Evolutionary conservation across 2,888 invertebrate species (phyloP), one percentile per base, ranked within the genome.

Genomic region (Ochropacha duplaris): DNA sequence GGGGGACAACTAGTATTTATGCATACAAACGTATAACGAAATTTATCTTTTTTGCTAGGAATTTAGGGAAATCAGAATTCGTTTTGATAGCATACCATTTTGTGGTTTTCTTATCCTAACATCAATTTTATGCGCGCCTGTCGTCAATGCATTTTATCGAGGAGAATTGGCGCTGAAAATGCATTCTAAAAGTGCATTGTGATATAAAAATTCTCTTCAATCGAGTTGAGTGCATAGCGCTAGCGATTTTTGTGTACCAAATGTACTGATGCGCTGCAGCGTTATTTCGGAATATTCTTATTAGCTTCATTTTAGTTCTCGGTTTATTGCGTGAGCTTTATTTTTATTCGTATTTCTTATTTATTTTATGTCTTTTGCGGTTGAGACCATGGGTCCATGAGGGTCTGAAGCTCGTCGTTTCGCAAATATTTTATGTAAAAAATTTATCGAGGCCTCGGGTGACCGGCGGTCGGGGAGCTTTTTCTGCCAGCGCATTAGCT

Each of bases 111-210:
- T 39, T 39, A 16, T 16, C 39, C 4, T 39, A 39, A 16, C n/a
- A 39, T 16, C n/a, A 44, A 19, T 19, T 44, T 44, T 44, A 44
- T 44, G 44, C 16, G 19, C 44, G 44, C 44, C 44, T 44, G 44
- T 9, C 16, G 39, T 19, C 16, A 44, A 44, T 44, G 44, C 19
- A 44, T 44, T 44, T 19, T 44, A 19, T 19, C 16, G 31, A 31
- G 31, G 12, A 12, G 31, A 12, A 12, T 12, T 31, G 31, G 44
- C 19, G 44, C 44, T 44, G 16, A 44, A 44, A 44, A 44, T 44
- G 44, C 44, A 65, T 64, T 57, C 54, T 34, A 60, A 57, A 58
- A 68, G 61, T 61, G 64, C 68, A 68, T 54, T 61, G 51, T 63
- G 56, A 54, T 54, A 63, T 63, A 63, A 67, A 68, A 66, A 58